Base-by-base conservation (phyloP, 2,113 vertebrate species). In the Corythornis vintsioides region DNA sequence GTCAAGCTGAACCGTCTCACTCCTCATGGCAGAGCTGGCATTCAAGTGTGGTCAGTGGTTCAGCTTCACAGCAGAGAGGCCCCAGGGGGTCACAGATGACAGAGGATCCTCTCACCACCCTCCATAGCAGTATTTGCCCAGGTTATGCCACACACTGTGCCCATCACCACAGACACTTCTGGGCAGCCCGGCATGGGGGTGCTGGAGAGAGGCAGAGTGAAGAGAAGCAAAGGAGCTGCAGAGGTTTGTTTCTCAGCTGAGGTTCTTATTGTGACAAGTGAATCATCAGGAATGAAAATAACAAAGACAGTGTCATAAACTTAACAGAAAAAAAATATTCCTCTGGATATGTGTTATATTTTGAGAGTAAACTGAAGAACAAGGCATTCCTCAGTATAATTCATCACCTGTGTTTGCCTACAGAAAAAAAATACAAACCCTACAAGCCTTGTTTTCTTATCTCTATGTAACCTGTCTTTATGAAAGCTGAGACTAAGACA, bases 171-270 rank as follows among this genome's bases (percentile, higher is more conserved):
- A 42, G 45, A 35, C 48, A 29, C 7, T 42, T 31, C 50, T 21
- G 43, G 67, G 45, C 31, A 47, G 38, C 55, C 43, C 56, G 22
- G n/a, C 1, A 1, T 29, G 2, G 2, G n/a, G 0, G 24, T 1
- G 1, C 43, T 3, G 1, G 43, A 0, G 2, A 52, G 38, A 6
- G 0, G 7, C 28, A n/a, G 47, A 31, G 31, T 1, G 0, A 29
- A 20, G 57, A 19, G 28, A 0, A 0, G 56, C 4, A 0, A 38
- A 11, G 83, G 42, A 86, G 29, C 66, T 3, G 3, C 6, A 0
- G 38, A 0, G 6, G 22, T 42, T 56, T 65, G 22, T 21, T n/a
- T n/a, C 69, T 64, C 38, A 0, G 50, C 65, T 35, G 76, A 80
- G 53, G 8, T 50, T 86, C 90, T 81, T 86, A 90, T 11, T 82